Evolutionary conservation across 1,140 invertebrate species (phyloP).

Genomic region (Vanessa tameamea): DNA sequence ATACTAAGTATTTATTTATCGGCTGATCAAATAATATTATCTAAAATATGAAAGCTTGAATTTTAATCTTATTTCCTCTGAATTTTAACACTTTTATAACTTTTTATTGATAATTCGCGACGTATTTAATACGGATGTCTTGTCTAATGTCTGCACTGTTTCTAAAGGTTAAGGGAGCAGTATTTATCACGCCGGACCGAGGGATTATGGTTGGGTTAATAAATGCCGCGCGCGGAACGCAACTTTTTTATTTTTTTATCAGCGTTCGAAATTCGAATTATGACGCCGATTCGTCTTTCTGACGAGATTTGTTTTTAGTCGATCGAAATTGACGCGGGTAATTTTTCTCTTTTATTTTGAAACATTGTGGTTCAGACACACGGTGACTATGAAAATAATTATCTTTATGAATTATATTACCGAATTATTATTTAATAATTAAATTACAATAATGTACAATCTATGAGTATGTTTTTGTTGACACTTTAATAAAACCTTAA

Average conservation of each 20-base stretch:
- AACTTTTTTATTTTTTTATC: constrained; percentile 65
- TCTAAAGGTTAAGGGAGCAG: constrained; percentile 53
- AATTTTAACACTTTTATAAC: too few relatives aligned
- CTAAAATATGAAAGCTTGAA: too few relatives aligned
- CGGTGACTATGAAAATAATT: neutral
- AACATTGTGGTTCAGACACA: neutral
- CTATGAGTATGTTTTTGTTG: too few relatives aligned
- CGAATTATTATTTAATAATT: too few relatives aligned
- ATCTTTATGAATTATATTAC: too few relatives aligned
- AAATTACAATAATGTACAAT: too few relatives aligned
- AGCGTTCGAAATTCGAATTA: constrained; percentile 63
- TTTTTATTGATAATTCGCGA: too few relatives aligned
- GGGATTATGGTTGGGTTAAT: constrained; percentile 63
- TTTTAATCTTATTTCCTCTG: too few relatives aligned
- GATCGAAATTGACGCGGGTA: neutral
- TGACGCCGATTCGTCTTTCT: constrained; percentile 57
- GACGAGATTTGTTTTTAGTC: constrained; percentile 33
- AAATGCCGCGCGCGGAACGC: constrained; percentile 51
- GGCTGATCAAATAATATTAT: too few relatives aligned
- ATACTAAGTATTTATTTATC: too few relatives aligned
- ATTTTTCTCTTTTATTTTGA: neutral
- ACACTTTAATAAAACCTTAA: too few relatives aligned
- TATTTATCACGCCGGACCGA: constrained; percentile 60
- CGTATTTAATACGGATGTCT: neutral
- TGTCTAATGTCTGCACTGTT: constrained; percentile 17